These are phyloP conservation scores for Drosophila repletoides DNA, from an alignment of 1,140 invertebrate species.

Conservation along the genomic window DNA sequence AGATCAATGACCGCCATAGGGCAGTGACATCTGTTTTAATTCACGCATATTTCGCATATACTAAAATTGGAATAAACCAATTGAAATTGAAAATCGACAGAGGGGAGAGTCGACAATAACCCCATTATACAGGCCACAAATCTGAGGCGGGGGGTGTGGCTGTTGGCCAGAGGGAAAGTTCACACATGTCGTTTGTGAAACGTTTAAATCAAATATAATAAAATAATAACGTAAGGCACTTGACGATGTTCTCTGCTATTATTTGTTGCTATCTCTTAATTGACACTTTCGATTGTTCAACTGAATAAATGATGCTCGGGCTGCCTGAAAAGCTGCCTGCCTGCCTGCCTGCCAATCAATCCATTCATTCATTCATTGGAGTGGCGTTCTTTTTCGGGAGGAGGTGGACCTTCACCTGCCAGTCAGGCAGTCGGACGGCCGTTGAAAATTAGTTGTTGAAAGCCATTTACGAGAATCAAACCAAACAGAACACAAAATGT, in stretches of 20 bases:
- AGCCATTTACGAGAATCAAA: slow-evolving; percentile 49
- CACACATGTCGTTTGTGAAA: slow-evolving; percentile 42
- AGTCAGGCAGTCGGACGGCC: slow-evolving; percentile 12
- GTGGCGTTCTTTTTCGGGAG: no score
- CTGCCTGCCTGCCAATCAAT: slow-evolving; percentile 43
- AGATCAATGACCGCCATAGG: slow-evolving; percentile 60
- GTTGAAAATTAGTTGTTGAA: slow-evolving; percentile 67
- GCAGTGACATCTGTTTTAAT: slow-evolving; percentile 65
- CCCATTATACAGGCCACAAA: slow-evolving; percentile 54
- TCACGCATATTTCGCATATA: slow-evolving; percentile 49
- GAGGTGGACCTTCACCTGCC: not conserved
- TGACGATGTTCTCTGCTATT: slow-evolving; percentile 31
- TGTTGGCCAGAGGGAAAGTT: slow-evolving; percentile 11
- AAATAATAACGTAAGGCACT: slow-evolving; percentile 57
- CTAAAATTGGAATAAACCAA: no score
- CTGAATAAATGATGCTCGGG: slow-evolving; percentile 34
- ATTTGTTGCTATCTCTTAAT: slow-evolving; percentile 56
- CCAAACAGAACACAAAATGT: slow-evolving; percentile 22
- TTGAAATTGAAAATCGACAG: slow-evolving; percentile 50
- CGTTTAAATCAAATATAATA: slow-evolving; percentile 72
- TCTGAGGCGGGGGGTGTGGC: not conserved
- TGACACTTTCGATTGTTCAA: slow-evolving; percentile 71
- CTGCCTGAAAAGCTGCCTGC: slow-evolving; percentile 39
- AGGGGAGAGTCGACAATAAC: slow-evolving; percentile 46
- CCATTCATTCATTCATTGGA: not conserved